phyloP scores from a whole-genome alignment of 2,797 vertebrate species.

The Scolopax bukidnonensis region DNA sequence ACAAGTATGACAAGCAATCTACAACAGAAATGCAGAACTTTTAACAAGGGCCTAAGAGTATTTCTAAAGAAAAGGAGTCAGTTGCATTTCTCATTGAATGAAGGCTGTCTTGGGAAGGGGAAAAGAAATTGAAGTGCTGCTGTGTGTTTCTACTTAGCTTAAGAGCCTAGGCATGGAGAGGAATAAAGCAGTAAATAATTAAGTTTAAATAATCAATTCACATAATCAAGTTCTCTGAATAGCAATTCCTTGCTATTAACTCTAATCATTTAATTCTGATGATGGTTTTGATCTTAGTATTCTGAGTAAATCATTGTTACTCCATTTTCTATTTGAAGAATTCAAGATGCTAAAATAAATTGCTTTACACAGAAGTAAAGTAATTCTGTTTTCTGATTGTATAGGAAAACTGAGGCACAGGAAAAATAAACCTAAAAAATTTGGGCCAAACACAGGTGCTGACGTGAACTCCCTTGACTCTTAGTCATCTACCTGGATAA shows the following conservation, averaged over 20 bases:
- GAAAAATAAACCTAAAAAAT: background rate
- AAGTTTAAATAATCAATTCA: background rate
- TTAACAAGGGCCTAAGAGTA: background rate
- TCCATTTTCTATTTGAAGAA: background rate
- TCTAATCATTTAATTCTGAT: background rate
- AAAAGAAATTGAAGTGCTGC: background rate
- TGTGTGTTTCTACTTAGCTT: background rate
- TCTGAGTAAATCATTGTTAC: background rate
- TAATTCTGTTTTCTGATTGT: background rate
- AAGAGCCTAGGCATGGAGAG: background rate
- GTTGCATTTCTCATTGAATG: background rate
- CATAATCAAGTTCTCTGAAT: background rate
- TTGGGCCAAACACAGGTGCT: background rate
- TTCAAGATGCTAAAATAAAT: background rate
- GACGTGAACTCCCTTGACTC: constrained; percentile 32
- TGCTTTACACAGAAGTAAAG: background rate
- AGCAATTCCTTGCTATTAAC: background rate
- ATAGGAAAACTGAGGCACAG: background rate
- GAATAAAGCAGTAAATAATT: background rate
- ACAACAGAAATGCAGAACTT: background rate
- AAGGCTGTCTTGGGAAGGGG: background rate
- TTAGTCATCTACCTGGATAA: constrained; percentile 7
- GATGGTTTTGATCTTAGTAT: background rate
- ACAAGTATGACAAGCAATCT: background rate
- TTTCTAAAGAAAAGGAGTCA: background rate